phyloP scores from a whole-genome alignment of 2,113 vertebrate genomes.

The Dromiciops gliroides region DNA sequence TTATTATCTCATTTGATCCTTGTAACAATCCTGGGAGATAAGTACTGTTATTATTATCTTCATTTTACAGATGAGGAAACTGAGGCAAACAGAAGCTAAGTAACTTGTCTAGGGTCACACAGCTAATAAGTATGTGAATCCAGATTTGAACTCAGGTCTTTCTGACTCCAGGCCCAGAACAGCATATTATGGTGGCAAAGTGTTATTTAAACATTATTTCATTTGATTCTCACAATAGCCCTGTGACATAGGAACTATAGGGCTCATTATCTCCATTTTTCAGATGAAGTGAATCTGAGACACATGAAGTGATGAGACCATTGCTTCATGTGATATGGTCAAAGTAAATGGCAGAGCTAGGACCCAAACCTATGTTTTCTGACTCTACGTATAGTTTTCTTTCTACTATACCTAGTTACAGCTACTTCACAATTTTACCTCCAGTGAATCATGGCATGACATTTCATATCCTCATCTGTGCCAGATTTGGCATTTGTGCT shows the following conservation, averaged over 20 bases:
- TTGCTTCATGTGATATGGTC: too few species aligned
- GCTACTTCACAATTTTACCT: conserved; percentile 2
- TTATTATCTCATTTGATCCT: not conserved
- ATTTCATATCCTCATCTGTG: not conserved
- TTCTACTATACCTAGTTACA: not conserved
- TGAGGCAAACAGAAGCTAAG: not conserved
- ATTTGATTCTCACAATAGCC: not conserved
- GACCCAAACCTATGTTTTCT: not conserved
- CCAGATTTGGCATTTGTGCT: not conserved
- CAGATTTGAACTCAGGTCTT: not conserved
- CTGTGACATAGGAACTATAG: not conserved
- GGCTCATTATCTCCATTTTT: not conserved
- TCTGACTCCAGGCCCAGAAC: not conserved
- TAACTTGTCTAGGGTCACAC: not conserved
- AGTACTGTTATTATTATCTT: not conserved
- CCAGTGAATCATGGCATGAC: not conserved
- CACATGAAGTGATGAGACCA: not conserved
- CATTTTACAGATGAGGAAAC: not conserved
- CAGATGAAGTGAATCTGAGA: not conserved
- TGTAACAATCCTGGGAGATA: not conserved
- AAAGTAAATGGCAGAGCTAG: not conserved
- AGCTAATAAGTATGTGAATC: not conserved
- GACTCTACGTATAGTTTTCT: not conserved
- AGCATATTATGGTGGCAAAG: not conserved
- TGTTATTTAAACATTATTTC: not conserved